Evolutionary conservation across 1,140 invertebrate species (phyloP).

Genomic region (Cotesia chilonis): DNA sequence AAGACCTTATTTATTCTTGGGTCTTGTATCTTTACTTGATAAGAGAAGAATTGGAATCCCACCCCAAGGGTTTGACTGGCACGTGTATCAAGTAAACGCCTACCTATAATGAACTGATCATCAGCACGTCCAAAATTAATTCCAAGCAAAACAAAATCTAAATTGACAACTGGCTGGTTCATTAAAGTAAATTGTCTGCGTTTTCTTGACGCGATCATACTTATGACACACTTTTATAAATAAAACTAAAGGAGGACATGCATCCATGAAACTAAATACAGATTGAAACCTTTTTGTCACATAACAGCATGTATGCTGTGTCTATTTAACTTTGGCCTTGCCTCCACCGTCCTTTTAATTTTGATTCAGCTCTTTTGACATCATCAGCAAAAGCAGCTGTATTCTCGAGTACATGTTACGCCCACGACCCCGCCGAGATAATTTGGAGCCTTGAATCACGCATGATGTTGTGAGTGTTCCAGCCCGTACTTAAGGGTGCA

Average conservation of each 20-base stretch:
- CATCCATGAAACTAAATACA: background rate
- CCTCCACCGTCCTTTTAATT: background rate
- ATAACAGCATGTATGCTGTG: slow-evolving; percentile 10
- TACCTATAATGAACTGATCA: slow-evolving; percentile 7
- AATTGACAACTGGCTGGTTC: background rate
- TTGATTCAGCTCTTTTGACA: no score
- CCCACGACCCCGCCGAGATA: slow-evolving; percentile 44
- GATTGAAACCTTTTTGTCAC: slow-evolving; percentile 9
- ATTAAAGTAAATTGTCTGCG: background rate
- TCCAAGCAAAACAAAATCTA: no score
- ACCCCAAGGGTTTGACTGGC: slow-evolving; percentile 6
- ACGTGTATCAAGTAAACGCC: slow-evolving; percentile 27
- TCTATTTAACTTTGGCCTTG: slow-evolving; percentile 25
- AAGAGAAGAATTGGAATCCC: background rate
- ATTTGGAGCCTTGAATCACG: slow-evolving; percentile 38
- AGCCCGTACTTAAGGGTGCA: slow-evolving; percentile 35
- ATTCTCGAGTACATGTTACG: slow-evolving; percentile 27
- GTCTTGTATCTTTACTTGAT: background rate
- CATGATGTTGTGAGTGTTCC: slow-evolving; percentile 16
- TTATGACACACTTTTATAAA: background rate
- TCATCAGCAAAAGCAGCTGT: slow-evolving; percentile 22
- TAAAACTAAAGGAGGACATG: background rate
- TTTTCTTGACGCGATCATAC: slow-evolving; percentile 8
- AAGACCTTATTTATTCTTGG: slow-evolving; percentile 27
- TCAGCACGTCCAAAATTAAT: background rate